These are phyloP conservation scores for Malurus elegans DNA, from an alignment of 2,113 vertebrate species.

Conservation along the genomic window DNA sequence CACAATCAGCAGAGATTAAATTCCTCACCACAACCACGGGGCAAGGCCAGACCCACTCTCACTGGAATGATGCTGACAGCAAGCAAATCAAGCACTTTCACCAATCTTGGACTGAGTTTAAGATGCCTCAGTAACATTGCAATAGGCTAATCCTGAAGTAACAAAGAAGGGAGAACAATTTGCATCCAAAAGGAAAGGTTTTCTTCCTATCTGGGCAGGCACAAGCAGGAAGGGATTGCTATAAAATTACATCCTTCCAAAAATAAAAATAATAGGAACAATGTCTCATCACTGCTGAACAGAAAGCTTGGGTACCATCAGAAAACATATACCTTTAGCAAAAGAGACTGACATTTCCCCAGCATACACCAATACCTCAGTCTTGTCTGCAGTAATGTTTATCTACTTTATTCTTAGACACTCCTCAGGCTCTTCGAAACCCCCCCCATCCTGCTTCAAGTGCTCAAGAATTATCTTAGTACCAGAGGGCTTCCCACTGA, in stretches of 20 bases:
- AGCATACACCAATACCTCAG: background rate
- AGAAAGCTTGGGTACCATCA: background rate
- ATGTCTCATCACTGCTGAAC: background rate
- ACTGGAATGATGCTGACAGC: background rate
- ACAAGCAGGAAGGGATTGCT: background rate
- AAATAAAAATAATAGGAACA: background rate
- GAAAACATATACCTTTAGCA: background rate
- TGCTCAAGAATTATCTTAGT: slow-evolving; percentile 13
- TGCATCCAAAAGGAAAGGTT: background rate
- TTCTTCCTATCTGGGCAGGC: background rate
- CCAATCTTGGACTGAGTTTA: background rate
- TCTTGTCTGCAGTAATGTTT: background rate
- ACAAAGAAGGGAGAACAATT: background rate
- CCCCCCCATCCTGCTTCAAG: background rate
- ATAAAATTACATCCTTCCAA: background rate
- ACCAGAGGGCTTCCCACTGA: background rate
- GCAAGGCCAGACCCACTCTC: background rate
- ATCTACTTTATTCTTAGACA: background rate
- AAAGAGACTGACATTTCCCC: background rate
- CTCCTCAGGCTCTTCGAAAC: background rate
- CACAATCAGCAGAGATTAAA: background rate
- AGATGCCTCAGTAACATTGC: background rate
- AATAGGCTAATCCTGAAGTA: background rate
- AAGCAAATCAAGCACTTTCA: background rate
- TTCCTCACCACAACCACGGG: background rate